Evolutionary conservation across 2,888 invertebrate genomes (phyloP), one percentile per base, ranked within the genome.

Genomic region (Drosophila anomalipes): DNA sequence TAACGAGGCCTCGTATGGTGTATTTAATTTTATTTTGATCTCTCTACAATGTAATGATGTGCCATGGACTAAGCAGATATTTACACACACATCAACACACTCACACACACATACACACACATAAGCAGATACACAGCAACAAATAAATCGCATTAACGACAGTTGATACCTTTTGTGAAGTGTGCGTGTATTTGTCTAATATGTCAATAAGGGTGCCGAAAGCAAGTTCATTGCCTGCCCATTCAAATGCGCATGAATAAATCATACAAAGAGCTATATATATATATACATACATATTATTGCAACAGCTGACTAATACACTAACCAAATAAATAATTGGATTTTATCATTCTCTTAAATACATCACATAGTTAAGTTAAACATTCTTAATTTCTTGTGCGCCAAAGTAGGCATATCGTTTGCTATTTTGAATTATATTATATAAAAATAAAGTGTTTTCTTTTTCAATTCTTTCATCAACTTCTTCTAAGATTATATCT

Each of bases 81-180:
- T 52, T 58, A 35, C 41, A n/a, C 35, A 58, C 10, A 59, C 16
- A 56, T 3, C 9, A 37, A 26, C 4, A 61, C 41, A 41, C n/a
- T n/a, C 49, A 63, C 14, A 28, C 51, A 39, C 7, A 16, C 7
- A 49, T 19, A 19, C 19, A 19, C 19, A 52, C n/a, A 30, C 10
- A 32, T 12, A 52, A 19, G 2, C 9, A 16, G 2, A 44, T 30
- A 49, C 10, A 35, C 39, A 56, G 32, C 44, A 54, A 51, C 56
- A 67, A 63, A 60, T 70, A 80, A 81, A 81, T 81, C 74, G 63
- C 79, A 82, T 75, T 82, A 82, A 54, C 56, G 41, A 26, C 74
- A 68, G 54, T 64, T 78, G 54, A 79, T 72, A 56, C 41, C 58
- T 64, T 51, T 63, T 70, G 60, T 67, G 74, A 70, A 68, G 68